Percentiles rank a stretch among this genome's conserved stretches.
These are phyloP conservation scores for Acanthosepion esculentum DNA, from an alignment of 2,888 invertebrate species.

Conservation along the genomic window DNA sequence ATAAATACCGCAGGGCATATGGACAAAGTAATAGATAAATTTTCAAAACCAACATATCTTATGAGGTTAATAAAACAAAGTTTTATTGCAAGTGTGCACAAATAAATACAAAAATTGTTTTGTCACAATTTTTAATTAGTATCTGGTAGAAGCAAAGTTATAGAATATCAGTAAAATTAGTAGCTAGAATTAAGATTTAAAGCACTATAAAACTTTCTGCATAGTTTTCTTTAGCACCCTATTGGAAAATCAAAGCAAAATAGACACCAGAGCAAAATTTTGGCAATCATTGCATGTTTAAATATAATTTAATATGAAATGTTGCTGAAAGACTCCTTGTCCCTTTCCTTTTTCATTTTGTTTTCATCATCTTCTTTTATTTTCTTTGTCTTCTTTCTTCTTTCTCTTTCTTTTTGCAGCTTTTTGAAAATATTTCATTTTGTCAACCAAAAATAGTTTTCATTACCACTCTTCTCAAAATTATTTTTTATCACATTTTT, in stretches of 20 bases:
- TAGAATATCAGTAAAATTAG: background rate
- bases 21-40: background rate
- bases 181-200: background rate
- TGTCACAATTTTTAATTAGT: background rate
- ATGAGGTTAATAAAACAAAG: background rate
- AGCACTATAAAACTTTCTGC: background rate
- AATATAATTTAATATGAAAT: background rate
- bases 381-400: background rate
- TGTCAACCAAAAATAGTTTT: background rate
- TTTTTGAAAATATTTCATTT: background rate
- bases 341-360: too few relatives aligned
- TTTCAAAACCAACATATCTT: background rate
- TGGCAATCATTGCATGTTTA: background rate
- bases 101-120: background rate
- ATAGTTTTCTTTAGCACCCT: background rate
- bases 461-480: background rate
- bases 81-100: background rate
- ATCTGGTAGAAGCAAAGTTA: background rate
- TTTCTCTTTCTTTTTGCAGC: background rate
- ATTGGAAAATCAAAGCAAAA: background rate
- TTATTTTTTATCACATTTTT: background rate
- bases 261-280: background rate
- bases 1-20: background rate
- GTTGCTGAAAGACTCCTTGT: too few relatives aligned
- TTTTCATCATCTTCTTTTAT: background rate